phyloP scores from a whole-genome alignment of 2,113 vertebrate genomes.

The Cinclus cinclus region DNA sequence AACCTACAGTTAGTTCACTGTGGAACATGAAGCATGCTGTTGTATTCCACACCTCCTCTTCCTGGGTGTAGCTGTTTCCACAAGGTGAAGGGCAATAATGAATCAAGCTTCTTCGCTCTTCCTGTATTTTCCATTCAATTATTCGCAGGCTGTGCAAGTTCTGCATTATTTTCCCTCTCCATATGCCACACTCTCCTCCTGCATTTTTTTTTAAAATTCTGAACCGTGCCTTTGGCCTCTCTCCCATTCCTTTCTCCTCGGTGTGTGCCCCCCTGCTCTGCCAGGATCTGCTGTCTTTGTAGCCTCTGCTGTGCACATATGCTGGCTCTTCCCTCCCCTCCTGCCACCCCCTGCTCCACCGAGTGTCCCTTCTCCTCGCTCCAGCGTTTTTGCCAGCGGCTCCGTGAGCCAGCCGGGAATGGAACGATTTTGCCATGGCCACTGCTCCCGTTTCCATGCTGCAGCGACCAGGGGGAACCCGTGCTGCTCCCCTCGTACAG shows the following conservation, averaged over 20 bases:
- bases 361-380: not conserved
- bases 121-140: slow-evolving; percentile 46
- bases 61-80: not conserved
- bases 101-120: slow-evolving; percentile 32
- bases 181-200: slow-evolving; percentile 38
- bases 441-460: not conserved
- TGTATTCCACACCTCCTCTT: slow-evolving; percentile 39
- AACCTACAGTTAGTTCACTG: not conserved
- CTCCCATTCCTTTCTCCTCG: slow-evolving; percentile 49
- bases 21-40: not conserved
- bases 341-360: not conserved
- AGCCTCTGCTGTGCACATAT: slow-evolving; percentile 54
- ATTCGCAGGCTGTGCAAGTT: slow-evolving; percentile 22
- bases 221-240: slow-evolving; percentile 37
- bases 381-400: not conserved
- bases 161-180: slow-evolving; percentile 59
- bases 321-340: slow-evolving; percentile 12
- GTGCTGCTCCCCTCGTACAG: not conserved
- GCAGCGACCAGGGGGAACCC: not conserved
- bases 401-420: not conserved
- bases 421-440: not conserved
- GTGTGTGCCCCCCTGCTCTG: slow-evolving; percentile 20
- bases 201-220: not conserved
- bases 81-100: slow-evolving; percentile 32
- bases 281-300: slow-evolving; percentile 58